Percentiles rank a stretch among this genome's conserved stretches.
These are phyloP conservation scores for Phylloscopus whistleri DNA, from an alignment of 2,113 vertebrate species.

Conservation along the genomic window DNA sequence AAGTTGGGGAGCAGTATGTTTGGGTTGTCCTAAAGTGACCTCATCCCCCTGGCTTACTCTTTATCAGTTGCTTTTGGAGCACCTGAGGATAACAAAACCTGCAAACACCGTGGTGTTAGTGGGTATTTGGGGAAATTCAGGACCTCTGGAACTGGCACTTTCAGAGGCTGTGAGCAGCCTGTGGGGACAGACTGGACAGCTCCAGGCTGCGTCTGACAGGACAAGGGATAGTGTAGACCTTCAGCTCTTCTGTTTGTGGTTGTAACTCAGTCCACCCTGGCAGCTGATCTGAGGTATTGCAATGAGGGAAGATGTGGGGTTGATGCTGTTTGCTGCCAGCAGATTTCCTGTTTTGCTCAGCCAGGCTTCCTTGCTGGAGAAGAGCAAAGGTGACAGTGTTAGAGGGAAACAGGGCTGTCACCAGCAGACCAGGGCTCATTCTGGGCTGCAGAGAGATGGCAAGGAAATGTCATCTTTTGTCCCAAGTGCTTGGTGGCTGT, in stretches of 20 bases:
- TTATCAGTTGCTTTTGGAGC: background rate
- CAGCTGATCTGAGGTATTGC: background rate
- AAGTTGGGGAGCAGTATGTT: background rate
- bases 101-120: background rate
- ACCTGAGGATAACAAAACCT: background rate
- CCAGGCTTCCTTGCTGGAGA: background rate
- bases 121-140: background rate
- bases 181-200: background rate
- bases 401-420: background rate
- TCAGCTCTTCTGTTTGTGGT: background rate
- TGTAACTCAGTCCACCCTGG: background rate
- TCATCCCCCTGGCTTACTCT: background rate
- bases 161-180: background rate
- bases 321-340: background rate
- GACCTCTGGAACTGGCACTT: background rate
- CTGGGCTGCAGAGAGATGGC: background rate
- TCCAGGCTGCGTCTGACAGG: rapidly evolving
- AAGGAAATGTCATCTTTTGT: background rate
- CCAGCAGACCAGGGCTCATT: background rate
- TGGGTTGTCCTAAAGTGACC: background rate
- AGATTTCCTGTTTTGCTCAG: background rate
- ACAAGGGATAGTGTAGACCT: background rate
- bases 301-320: background rate
- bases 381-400: background rate
- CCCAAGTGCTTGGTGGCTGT: background rate